Evolutionary conservation across 2,888 invertebrate genomes (phyloP).

Genomic region (Amblyjoppa fuscipennis): DNA sequence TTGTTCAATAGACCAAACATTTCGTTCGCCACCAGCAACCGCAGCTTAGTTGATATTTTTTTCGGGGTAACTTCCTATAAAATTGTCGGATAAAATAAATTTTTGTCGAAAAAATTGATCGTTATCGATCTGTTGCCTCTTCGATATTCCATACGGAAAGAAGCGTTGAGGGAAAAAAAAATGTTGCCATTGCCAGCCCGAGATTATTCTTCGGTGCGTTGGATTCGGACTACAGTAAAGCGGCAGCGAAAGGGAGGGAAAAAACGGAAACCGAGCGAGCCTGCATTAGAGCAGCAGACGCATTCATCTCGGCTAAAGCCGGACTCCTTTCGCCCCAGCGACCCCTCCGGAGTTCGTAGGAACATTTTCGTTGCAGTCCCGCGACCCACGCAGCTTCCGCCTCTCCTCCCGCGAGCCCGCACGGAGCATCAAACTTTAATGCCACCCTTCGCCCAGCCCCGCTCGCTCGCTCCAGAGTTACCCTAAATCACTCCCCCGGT

Average conservation of each 20-base stretch:
- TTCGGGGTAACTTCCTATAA: no score
- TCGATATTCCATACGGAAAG: no score
- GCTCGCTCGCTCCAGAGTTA: constrained; percentile 43
- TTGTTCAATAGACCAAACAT: no score
- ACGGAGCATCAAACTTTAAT: constrained; percentile 68
- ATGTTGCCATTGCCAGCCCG: not conserved
- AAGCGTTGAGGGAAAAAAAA: not conserved
- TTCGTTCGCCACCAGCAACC: no score
- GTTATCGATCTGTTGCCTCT: no score
- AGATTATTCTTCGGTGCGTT: not conserved
- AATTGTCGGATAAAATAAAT: no score
- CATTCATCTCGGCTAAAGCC: constrained; percentile 63
- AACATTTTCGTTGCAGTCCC: constrained; percentile 16
- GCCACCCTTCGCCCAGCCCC: constrained; percentile 38
- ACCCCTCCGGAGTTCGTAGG: constrained; percentile 43
- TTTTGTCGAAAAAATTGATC: no score
- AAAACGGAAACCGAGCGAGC: not conserved
- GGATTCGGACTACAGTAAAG: not conserved
- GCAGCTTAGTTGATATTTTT: no score
- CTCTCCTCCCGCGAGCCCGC: constrained; percentile 35
- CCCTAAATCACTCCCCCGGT: constrained; percentile 66
- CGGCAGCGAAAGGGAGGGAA: constrained; percentile 4
- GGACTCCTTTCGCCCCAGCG: constrained; percentile 28
- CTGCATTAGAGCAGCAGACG: constrained; percentile 48
- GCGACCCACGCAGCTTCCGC: constrained; percentile 28